phyloP scores from a whole-genome alignment of 2,113 vertebrate species.

The Hirundichthys speculiger region DNA sequence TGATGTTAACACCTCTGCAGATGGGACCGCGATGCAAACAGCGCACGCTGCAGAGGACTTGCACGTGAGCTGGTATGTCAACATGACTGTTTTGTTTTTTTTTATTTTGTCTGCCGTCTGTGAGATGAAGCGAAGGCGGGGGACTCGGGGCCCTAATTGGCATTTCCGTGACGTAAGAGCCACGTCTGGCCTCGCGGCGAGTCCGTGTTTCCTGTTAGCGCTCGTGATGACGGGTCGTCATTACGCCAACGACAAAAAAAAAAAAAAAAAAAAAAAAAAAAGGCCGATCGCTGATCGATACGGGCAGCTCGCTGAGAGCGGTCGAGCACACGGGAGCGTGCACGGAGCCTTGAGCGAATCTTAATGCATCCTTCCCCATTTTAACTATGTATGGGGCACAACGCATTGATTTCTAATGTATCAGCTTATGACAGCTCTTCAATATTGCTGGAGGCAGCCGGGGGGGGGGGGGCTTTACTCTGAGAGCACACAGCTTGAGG shows the following conservation, averaged over 20 bases:
- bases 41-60: constrained; percentile 3
- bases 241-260: constrained; percentile 41
- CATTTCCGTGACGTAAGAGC: constrained; percentile 5
- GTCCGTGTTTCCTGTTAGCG: constrained; percentile 41
- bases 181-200: constrained; percentile 8
- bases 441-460: constrained; percentile 59
- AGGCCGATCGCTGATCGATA: constrained; percentile 50
- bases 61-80: constrained; percentile 16
- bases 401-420: constrained; percentile 73
- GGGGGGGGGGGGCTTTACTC: constrained; percentile 13
- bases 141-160: too few relatives aligned
- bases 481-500: constrained; percentile 38
- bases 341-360: constrained; percentile 42
- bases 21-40: constrained; percentile 27
- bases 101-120: constrained; percentile 21
- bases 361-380: constrained; percentile 50
- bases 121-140: neutral
- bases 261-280: too few relatives aligned
- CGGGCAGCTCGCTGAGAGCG: constrained; percentile 16
- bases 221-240: constrained; percentile 40
- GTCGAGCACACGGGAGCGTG: neutral
- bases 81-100: constrained; percentile 39
- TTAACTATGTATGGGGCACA: constrained; percentile 66
- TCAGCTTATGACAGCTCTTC: constrained; percentile 75
- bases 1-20: constrained; percentile 41